Conservation (phyloP, 2,888 invertebrate genomes). For the Terebella lapidaria region DNA sequence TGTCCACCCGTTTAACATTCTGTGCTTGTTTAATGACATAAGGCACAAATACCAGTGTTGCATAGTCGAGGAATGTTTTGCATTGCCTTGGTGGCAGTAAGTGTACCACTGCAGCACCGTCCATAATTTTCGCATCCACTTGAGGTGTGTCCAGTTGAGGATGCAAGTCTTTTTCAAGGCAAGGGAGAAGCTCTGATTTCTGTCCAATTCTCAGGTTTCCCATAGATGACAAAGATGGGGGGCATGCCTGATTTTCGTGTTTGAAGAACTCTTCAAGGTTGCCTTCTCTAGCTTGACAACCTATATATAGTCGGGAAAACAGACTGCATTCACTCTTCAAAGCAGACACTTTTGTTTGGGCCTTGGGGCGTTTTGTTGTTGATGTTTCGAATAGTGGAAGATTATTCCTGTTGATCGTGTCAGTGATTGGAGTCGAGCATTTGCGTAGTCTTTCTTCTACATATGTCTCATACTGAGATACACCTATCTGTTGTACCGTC, state of each 20-base stretch:
- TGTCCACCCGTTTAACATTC: constrained; percentile 10
- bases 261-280: constrained; percentile 15
- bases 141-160: not conserved
- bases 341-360: constrained; percentile 1
- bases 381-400: not conserved
- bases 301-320: constrained; percentile 12
- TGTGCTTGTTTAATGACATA: constrained; percentile 4
- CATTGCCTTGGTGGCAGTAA: not conserved
- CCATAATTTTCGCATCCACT: constrained; percentile 1
- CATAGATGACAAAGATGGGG: constrained; percentile 8
- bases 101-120: not conserved
- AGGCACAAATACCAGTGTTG: not conserved
- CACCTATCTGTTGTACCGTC: not conserved
- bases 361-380: not conserved
- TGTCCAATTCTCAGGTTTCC: constrained; percentile 9
- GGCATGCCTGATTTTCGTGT: constrained; percentile 4
- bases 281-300: constrained; percentile 12
- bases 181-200: constrained; percentile 8
- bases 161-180: not conserved
- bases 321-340: constrained; percentile 10
- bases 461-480: not conserved
- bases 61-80: not conserved
- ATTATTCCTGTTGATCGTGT: constrained; percentile 2
- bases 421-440: not conserved
- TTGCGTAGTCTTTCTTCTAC: not conserved